Evolutionary conservation across 2,888 invertebrate genomes (phyloP).

Genomic region (Agrochola litura): DNA sequence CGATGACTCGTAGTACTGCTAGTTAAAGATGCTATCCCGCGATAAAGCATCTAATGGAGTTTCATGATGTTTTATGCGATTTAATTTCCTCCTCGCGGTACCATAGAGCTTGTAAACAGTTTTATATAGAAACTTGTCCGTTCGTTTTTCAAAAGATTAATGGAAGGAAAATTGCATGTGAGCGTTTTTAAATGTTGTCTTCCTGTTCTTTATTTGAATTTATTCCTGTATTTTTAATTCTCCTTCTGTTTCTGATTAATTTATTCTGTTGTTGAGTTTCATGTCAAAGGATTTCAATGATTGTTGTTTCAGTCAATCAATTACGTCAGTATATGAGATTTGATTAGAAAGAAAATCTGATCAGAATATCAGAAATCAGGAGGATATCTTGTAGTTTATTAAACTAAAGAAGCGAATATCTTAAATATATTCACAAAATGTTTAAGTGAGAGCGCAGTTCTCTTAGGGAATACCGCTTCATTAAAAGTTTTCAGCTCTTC

Average conservation of each 20-base stretch:
- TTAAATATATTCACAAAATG: neutral
- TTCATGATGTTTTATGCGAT: slow-evolving; percentile 62
- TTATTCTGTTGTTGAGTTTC: neutral
- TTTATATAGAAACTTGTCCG: slow-evolving; percentile 32
- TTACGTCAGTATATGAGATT: too few species aligned
- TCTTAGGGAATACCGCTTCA: neutral
- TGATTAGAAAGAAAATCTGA: neutral
- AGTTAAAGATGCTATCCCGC: slow-evolving; percentile 50
- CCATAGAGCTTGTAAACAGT: slow-evolving; percentile 33
- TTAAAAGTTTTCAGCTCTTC: neutral
- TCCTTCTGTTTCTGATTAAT: neutral
- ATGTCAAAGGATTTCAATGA: neutral
- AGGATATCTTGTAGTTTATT: neutral
- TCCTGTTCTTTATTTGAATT: slow-evolving; percentile 6
- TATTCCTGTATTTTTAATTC: neutral
- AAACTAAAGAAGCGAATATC: neutral
- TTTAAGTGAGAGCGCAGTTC: too few species aligned
- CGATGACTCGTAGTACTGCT: slow-evolving; percentile 24
- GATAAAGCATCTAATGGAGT: slow-evolving; percentile 58
- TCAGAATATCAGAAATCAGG: neutral
- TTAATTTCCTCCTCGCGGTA: slow-evolving; percentile 58
- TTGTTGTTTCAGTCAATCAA: neutral
- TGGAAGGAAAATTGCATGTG: slow-evolving; percentile 22
- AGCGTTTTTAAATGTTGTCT: slow-evolving; percentile 4
- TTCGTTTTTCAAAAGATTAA: slow-evolving; percentile 40